Base-by-base conservation (phyloP, 2,888 invertebrate species). In the Encarsia formosa region DNA sequence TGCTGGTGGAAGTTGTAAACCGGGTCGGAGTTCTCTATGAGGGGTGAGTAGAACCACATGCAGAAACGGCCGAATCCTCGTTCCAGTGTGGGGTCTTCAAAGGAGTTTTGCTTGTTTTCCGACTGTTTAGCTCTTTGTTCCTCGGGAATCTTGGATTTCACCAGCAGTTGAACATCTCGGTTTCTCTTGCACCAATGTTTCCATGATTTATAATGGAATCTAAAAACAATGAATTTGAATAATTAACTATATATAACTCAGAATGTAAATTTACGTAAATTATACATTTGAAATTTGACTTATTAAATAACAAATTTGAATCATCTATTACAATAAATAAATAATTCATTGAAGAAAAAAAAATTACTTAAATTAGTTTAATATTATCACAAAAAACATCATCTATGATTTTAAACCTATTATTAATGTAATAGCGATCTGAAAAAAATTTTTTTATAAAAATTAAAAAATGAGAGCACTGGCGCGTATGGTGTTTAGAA, bases 131-230 rank as follows among this genome's bases (percentile, higher is more conserved):
- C 42, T 8, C 32, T 41, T 16, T 48, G 13, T 2, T 40, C 50
- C 2, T 40, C 44, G 1, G 51, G 20, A 3, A 51, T 23, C 31
- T 48, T 50, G 43, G 59, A 58, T 32, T 67, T 67, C 11, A 63
- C 59, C 23, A 68, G 52, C 9, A 69, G 49, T 45, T 60, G 61
- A 4, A 72, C 61, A 9, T 69, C 65, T 42, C 69, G 71, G 59
- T 73, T 67, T 40, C 59, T 58, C 32, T 50, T 57, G 23, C 67
- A 63, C 73, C 73, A 73, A 4, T 63, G 61, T 34, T 52, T 61
- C 64, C 68, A 65, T 13, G 69, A 67, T 56, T 65, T 67, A 51
- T 58, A 69, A 47, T 73, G 69, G 52, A 68, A 71, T 53, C 73
- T 72, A 32, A 16, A 55, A 49, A 34, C 15, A 34, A n/a, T 26